Percentiles rank a stretch among this genome's conserved stretches.
Evolutionary conservation across 2,113 vertebrate species (phyloP).

Genomic region (Vulpes ferrilata): DNA sequence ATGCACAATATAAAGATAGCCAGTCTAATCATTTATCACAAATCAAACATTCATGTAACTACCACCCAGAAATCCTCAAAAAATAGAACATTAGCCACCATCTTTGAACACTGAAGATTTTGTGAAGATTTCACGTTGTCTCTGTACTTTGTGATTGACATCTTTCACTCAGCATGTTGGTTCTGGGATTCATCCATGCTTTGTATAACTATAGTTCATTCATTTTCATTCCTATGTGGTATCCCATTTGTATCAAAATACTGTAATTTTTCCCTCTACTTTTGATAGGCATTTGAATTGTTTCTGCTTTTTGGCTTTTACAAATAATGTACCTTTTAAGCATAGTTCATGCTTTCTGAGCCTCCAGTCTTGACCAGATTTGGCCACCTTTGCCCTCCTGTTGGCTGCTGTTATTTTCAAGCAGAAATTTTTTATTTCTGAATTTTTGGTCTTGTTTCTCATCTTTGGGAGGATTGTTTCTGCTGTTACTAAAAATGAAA

Average conservation of each 20-base stretch:
- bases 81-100: background rate
- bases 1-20: background rate
- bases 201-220: background rate
- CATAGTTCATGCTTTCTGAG: background rate
- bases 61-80: background rate
- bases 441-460: background rate
- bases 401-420: background rate
- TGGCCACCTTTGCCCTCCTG: background rate
- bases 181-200: background rate
- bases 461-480: background rate
- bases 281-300: background rate
- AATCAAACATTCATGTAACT: background rate
- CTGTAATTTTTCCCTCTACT: background rate
- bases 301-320: background rate
- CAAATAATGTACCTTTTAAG: background rate
- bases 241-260: background rate
- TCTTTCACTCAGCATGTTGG: background rate
- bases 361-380: background rate
- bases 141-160: background rate
- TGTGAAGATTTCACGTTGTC: background rate
- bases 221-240: background rate
- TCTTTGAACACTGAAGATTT: background rate
- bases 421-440: background rate
- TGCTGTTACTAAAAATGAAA: background rate
- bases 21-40: background rate